Conservation (phyloP, 2,113 vertebrate species). For the Bubo blakistoni region DNA sequence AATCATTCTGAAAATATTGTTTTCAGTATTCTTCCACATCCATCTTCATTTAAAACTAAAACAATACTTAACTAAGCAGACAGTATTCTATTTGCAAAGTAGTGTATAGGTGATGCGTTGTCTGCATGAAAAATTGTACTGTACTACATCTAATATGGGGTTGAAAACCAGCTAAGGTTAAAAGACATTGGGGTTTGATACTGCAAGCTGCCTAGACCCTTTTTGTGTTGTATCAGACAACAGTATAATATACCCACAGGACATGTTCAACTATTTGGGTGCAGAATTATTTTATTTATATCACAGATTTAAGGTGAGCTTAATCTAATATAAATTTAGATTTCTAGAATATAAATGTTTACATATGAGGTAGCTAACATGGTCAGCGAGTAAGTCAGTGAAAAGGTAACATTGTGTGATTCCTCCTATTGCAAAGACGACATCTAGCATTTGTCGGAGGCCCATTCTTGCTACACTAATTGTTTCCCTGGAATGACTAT, state of each 20-base stretch:
- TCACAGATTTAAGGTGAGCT: background rate
- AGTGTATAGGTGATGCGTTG: background rate
- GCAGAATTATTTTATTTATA: background rate
- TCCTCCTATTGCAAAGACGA: background rate
- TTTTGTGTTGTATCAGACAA: background rate
- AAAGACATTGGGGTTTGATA: background rate
- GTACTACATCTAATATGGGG: background rate
- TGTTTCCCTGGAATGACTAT: background rate
- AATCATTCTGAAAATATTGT: background rate
- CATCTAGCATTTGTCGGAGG: background rate
- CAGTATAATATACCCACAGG: background rate
- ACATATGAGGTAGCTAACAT: background rate
- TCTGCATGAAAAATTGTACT: background rate
- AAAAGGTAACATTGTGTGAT: background rate
- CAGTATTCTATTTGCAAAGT: background rate
- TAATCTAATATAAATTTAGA: background rate
- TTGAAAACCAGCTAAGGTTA: background rate
- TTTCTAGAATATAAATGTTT: background rate
- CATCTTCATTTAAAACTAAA: background rate
- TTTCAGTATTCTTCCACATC: background rate
- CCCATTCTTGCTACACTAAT: rapidly evolving
- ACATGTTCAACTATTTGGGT: background rate
- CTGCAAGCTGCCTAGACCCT: background rate
- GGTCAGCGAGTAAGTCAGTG: background rate
- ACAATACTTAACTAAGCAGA: background rate